phyloP scores from a whole-genome alignment of 2,888 invertebrate genomes.

The Argyresthia albistria region DNA sequence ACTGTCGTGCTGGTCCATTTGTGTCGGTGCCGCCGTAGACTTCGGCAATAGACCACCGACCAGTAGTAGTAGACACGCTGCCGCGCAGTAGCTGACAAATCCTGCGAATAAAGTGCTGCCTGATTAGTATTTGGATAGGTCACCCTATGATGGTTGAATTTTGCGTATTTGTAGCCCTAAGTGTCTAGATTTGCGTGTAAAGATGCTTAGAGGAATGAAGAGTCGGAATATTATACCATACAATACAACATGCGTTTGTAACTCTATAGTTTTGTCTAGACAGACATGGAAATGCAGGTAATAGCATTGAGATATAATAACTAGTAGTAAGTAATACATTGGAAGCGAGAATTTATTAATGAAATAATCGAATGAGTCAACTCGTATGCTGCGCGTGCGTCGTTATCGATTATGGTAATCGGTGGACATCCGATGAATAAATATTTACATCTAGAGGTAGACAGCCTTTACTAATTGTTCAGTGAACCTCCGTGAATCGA shows the following conservation, averaged over 20 bases:
- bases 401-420: slow-evolving; percentile 70
- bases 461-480: slow-evolving; percentile 72
- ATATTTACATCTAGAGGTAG: slow-evolving; percentile 62
- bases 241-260: no score
- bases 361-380: slow-evolving; percentile 25
- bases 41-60: slow-evolving; percentile 48
- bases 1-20: slow-evolving; percentile 27
- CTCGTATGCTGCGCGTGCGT: slow-evolving; percentile 63
- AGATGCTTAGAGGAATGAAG: no score
- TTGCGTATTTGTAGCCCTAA: no score
- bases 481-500: slow-evolving; percentile 63
- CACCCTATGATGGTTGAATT: no score
- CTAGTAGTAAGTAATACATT: no score
- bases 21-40: slow-evolving; percentile 48
- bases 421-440: slow-evolving; percentile 69
- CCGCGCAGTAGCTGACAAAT: slow-evolving; percentile 66
- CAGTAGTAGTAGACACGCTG: slow-evolving; percentile 54
- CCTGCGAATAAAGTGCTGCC: slow-evolving; percentile 22
- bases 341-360: slow-evolving; percentile 21
- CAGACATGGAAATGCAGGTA: no score
- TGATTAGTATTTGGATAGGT: no score
- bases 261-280: no score
- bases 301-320: no score
- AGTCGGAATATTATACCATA: no score
- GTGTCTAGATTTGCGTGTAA: no score